Percentiles rank a stretch among this genome's conserved stretches.
phyloP scores from a whole-genome alignment of 2,797 vertebrate genomes.

The Gymnodraco acuticeps region DNA sequence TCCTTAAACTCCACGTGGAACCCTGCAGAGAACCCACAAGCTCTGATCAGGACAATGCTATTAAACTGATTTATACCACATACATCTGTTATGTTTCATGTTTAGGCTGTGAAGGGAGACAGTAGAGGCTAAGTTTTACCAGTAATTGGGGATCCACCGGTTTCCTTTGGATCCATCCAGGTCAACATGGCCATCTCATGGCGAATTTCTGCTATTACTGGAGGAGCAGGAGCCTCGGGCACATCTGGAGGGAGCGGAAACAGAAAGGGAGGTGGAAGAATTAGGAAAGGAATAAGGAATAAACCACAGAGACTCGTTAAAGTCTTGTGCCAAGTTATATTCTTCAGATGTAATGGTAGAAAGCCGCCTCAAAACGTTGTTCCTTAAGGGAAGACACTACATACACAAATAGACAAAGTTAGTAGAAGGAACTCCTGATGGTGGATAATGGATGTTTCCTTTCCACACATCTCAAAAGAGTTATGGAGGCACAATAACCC shows the following conservation, averaged over 20 bases:
- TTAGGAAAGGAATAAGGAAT: not conserved
- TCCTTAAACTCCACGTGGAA: constrained; percentile 98
- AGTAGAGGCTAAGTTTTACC: constrained; percentile 79
- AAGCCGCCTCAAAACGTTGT: too few species aligned
- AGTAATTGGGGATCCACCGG: constrained; percentile 96
- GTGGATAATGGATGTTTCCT: too few species aligned
- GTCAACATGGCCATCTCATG: constrained; percentile 94
- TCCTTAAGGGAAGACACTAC: too few species aligned
- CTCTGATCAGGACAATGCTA: not conserved
- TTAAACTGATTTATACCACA: not conserved
- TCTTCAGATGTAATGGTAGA: too few species aligned
- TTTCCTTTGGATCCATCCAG: constrained; percentile 95
- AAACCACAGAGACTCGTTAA: not conserved
- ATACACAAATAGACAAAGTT: too few species aligned
- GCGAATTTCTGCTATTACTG: constrained; percentile 90
- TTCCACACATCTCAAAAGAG: too few species aligned
- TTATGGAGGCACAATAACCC: too few species aligned
- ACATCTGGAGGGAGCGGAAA: constrained; percentile 86
- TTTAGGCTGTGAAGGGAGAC: too few species aligned
- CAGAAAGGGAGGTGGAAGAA: not conserved
- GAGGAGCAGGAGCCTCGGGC: constrained; percentile 95
- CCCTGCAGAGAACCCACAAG: constrained; percentile 79
- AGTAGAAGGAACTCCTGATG: too few species aligned
- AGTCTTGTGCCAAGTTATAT: not conserved
- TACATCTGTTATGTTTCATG: not conserved